Base-by-base conservation (phyloP, 2,797 vertebrate species). In the Acipenser ruthenus region DNA sequence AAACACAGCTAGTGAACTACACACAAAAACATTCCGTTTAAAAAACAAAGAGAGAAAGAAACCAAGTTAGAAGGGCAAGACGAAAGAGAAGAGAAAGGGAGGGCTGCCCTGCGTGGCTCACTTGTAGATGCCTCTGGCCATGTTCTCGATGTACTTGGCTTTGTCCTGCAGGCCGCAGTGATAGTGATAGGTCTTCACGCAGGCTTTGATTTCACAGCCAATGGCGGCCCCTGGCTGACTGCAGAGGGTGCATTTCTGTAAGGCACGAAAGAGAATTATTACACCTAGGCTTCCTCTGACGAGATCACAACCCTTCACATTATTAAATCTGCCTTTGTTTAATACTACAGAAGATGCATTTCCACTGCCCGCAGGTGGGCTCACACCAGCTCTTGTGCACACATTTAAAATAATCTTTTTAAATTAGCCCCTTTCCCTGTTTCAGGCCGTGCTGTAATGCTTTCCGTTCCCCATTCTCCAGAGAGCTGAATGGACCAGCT, bases 51-150 rank as follows among this genome's bases (percentile, higher is more conserved):
- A 18, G 15, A 18, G 1, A 18, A 18, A 53, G 3, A 53, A 53
- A 53, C 3, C 6, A 12, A 8, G 51, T 7, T 12, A 8, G 51
- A 53, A 53, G 8, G 8, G 8, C 51, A 8, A 12, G 12, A 53
- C 8, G 5, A 52, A 6, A 8, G 51, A 53, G 51, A 53, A 12
- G 51, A 12, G 12, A 53, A 53, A 53, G 51, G 51, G 2, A 12
- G 51, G 8, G 51, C 51, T 12, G 8, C 51, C 51, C 51, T 12
- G 8, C 51, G 8, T 37, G 53, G 13, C 93, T 94, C 89, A 99
- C 96, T 98, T 99, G 92, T 99, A 99, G 87, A 99, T 98, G 74
- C 96, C 96, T 80, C 96, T 90, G 50, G 95, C 97, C 95, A 99
- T 98, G 83, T 99, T 99, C 84, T 99, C 96, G 72, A 99, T 99